Evolutionary conservation across 2,888 invertebrate species (phyloP).

Genomic region (Brachyptera putata): DNA sequence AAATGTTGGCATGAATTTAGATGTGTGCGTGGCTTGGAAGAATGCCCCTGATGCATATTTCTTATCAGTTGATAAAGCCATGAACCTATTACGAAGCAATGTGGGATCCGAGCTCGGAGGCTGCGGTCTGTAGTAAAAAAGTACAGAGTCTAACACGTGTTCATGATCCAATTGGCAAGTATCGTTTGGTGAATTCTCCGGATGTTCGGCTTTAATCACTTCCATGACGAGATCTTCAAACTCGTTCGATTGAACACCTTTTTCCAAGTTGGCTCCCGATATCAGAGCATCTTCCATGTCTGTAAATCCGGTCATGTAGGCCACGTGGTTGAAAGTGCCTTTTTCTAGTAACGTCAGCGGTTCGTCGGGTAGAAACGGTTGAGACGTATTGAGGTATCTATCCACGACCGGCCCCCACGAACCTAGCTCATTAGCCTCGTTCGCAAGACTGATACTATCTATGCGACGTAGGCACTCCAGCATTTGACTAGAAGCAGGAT

Average conservation of each 20-base stretch:
- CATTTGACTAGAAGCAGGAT: conserved; percentile 61
- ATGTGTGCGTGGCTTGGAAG: conserved; percentile 42
- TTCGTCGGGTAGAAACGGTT: conserved; percentile 61
- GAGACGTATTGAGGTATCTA: conserved; percentile 58
- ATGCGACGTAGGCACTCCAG: conserved; percentile 66
- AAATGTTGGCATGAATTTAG: conserved; percentile 50
- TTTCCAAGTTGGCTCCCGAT: conserved; percentile 51
- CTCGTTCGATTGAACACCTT: conserved; percentile 56
- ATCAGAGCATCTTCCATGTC: conserved; percentile 75
- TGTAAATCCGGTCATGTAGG: conserved; percentile 64
- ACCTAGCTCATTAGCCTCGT: conserved; percentile 47
- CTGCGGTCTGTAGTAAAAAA: conserved; percentile 70
- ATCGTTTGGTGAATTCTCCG: conserved; percentile 50
- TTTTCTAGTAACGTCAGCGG: conserved; percentile 45
- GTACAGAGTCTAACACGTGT: conserved; percentile 59
- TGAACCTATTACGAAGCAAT: conserved; percentile 58
- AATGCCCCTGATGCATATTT: conserved; percentile 68
- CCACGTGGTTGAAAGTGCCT: conserved; percentile 31
- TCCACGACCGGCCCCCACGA: conserved; percentile 79
- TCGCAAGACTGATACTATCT: conserved; percentile 55
- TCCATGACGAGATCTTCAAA: conserved; percentile 62
- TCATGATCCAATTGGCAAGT: conserved; percentile 46
- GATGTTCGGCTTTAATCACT: conserved; percentile 57
- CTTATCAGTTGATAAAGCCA: conserved; percentile 72
- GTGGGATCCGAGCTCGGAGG: conserved; percentile 59